Conservation (phyloP, 37 sponge, comb jelly and placozoan species). For the Dysidea cf. avara region DNA sequence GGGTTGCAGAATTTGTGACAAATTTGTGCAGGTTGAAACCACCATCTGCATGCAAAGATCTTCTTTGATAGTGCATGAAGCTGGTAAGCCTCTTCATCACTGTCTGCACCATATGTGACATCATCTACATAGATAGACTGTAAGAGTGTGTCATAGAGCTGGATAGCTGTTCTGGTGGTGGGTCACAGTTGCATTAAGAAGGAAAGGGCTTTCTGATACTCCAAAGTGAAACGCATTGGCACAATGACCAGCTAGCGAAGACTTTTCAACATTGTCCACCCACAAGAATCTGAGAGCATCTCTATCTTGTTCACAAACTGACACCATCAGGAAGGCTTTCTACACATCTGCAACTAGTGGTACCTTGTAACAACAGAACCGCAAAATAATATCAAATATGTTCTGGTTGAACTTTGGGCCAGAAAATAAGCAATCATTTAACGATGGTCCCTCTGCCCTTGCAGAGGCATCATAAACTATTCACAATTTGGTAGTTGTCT, state of each 20-base stretch:
- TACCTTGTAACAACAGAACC: neutral
- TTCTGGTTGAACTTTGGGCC: too few species aligned
- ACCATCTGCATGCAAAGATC: conserved; percentile 23
- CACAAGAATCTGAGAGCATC: too few species aligned
- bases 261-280: too few species aligned
- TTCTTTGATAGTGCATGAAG: conserved; percentile 24
- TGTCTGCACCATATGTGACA: too few species aligned
- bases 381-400: neutral
- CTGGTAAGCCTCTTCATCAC: conserved; percentile 18
- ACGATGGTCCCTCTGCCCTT: too few species aligned
- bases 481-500: too few species aligned
- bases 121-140: conserved; percentile 40
- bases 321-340: neutral
- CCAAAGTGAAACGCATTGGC: too few species aligned
- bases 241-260: conserved; percentile 1
- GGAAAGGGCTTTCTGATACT: conserved; percentile 46
- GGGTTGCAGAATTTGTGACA: conserved; percentile 11
- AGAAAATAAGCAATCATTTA: too few species aligned
- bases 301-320: too few species aligned
- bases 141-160: neutral
- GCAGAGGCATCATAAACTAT: too few species aligned
- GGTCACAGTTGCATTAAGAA: conserved; percentile 36
- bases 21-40: conserved; percentile 52
- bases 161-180: conserved; percentile 23
- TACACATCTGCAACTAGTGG: conserved; percentile 6